phyloP scores from a whole-genome alignment of 1,140 invertebrate species.

The Calliphora vicina region DNA sequence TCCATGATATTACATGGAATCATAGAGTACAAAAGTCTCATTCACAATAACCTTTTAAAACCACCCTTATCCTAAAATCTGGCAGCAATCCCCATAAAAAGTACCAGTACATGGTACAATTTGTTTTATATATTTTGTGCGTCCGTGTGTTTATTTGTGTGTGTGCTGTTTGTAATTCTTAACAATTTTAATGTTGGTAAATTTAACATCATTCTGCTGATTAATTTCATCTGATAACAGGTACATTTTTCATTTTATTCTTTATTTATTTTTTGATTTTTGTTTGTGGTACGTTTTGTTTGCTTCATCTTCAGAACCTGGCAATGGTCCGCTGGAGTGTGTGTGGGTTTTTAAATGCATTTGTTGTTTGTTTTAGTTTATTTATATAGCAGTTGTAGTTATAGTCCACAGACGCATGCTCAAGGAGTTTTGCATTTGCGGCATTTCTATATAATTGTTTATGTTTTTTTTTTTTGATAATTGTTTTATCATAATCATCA shows the following conservation, averaged over 20 bases:
- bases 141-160: too few species aligned
- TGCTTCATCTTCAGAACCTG: not conserved
- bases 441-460: not conserved
- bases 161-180: too few species aligned
- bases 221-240: slow-evolving; percentile 10
- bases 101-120: too few species aligned
- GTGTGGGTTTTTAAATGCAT: slow-evolving; percentile 1
- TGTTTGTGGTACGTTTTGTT: not conserved
- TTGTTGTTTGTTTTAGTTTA: not conserved
- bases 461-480: not conserved
- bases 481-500: not conserved
- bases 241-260: slow-evolving; percentile 3
- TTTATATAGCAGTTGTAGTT: not conserved
- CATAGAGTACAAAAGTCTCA: too few species aligned
- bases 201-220: slow-evolving; percentile 10
- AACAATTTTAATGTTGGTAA: not conserved
- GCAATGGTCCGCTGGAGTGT: not conserved
- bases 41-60: too few species aligned
- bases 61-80: too few species aligned
- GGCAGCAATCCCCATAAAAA: too few species aligned
- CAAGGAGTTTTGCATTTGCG: not conserved
- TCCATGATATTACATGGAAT: too few species aligned
- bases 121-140: too few species aligned
- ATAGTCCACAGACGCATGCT: not conserved
- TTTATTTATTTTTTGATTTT: not conserved